phyloP scores from a whole-genome alignment of 2,888 invertebrate genomes.

The Cybosia mesomella region DNA sequence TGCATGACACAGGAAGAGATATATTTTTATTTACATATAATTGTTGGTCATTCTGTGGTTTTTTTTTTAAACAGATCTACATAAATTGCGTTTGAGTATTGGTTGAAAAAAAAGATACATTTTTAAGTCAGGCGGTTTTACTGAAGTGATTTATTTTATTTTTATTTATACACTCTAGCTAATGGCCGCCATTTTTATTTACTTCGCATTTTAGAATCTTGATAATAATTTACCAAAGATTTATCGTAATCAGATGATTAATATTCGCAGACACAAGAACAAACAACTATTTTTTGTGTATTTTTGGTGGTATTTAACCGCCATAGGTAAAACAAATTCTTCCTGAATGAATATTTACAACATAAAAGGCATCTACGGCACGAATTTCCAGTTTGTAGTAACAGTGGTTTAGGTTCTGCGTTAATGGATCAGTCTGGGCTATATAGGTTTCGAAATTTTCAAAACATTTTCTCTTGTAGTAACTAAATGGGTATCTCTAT shows the following conservation, averaged over 20 bases:
- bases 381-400: no score
- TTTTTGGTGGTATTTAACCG: no score
- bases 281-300: no score
- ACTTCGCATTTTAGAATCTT: not conserved
- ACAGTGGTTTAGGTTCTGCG: no score
- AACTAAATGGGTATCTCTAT: no score
- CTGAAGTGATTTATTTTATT: not conserved
- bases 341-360: no score
- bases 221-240: not conserved
- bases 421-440: no score
- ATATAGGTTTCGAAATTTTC: no score
- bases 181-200: not conserved
- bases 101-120: not conserved
- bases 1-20: constrained; percentile 24
- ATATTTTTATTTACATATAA: constrained; percentile 16
- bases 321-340: no score
- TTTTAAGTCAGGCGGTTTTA: not conserved
- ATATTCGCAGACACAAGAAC: not conserved
- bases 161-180: not conserved
- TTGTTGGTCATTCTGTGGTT: not conserved
- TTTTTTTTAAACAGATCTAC: not conserved
- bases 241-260: no score
- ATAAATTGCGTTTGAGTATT: not conserved
- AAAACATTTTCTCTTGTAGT: no score
- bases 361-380: no score